Percentiles rank a stretch among this genome's conserved stretches.
Conservation (phyloP, 2,888 invertebrate genomes). For the Pristionchus japonicus region DNA sequence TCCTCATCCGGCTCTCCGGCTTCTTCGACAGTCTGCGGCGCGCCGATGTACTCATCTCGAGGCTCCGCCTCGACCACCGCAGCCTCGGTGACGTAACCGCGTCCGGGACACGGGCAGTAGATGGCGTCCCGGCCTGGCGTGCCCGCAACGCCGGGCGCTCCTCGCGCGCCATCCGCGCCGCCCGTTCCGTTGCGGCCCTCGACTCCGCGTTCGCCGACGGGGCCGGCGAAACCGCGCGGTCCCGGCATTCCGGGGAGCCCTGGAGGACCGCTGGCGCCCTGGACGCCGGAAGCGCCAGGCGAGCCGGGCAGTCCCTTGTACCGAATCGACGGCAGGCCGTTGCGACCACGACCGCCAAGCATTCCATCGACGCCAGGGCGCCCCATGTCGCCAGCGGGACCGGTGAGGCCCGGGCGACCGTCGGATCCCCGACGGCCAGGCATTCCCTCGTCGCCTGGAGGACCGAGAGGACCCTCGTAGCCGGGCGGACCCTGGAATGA, state of each 20-base stretch:
- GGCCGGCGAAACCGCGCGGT: not conserved
- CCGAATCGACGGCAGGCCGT: constrained; percentile 37
- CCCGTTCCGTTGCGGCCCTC: not conserved
- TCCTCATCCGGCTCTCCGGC: no score
- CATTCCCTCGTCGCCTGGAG: constrained; percentile 19
- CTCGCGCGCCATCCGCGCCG: constrained; percentile 35
- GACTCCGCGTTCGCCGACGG: not conserved
- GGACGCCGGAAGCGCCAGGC: not conserved
- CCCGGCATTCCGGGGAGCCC: constrained; percentile 38
- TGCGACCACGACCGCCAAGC: constrained; percentile 24
- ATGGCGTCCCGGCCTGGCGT: constrained; percentile 37
- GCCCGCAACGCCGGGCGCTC: not conserved
- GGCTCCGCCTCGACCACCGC: not conserved
- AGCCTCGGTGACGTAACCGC: not conserved
- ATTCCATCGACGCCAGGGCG: constrained; percentile 5
- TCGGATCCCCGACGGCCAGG: constrained; percentile 17
- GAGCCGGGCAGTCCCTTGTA: constrained; percentile 36
- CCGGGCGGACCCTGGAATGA: constrained; percentile 24
- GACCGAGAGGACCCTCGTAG: not conserved
- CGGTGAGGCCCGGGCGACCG: constrained; percentile 30
- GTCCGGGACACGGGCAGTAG: constrained; percentile 45
- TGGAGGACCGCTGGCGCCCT: constrained; percentile 1
- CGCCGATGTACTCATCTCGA: not conserved
- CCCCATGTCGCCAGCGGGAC: not conserved
- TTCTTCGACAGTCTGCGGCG: not conserved